These are phyloP conservation scores for Cryptosula pallasiana DNA, from an alignment of 2,888 invertebrate genomes.

Conservation along the genomic window DNA sequence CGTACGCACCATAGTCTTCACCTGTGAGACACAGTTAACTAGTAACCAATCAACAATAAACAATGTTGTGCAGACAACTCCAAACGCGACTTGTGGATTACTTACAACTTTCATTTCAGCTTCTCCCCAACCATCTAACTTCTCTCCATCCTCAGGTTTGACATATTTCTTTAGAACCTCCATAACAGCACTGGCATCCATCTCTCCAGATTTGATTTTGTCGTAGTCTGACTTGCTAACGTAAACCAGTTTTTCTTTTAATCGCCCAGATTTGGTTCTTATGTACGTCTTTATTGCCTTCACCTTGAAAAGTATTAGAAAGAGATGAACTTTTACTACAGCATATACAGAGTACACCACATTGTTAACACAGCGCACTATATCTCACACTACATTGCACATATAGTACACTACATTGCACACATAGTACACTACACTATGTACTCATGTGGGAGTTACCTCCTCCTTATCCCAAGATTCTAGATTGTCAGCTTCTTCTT, in stretches of 20 bases:
- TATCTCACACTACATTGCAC: no score
- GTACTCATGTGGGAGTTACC: no score
- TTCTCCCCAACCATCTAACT: slow-evolving; percentile 49
- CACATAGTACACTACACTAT: no score
- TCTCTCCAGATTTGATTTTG: slow-evolving; percentile 43
- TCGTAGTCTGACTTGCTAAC: slow-evolving; percentile 49
- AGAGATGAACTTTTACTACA: no score
- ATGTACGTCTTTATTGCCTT: slow-evolving; percentile 50
- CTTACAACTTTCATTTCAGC: slow-evolving; percentile 45
- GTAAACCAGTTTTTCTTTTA: slow-evolving; percentile 45
- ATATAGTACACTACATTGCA: no score
- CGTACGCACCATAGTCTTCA: slow-evolving; percentile 38
- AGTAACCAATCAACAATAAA: no score
- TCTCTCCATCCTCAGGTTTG: slow-evolving; percentile 39
- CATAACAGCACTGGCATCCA: slow-evolving; percentile 31
- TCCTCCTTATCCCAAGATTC: slow-evolving; percentile 51
- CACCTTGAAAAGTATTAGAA: neutral
- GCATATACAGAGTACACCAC: no score
- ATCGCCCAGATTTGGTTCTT: slow-evolving; percentile 49
- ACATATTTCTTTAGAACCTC: slow-evolving; percentile 41
- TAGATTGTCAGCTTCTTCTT: slow-evolving; percentile 42
- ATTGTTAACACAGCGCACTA: no score
- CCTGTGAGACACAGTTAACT: no score
- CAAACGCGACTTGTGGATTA: no score
- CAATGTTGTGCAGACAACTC: no score